Evolutionary conservation across 2,113 vertebrate species (phyloP).

Genomic region (Epinephelus cyanopodus): DNA sequence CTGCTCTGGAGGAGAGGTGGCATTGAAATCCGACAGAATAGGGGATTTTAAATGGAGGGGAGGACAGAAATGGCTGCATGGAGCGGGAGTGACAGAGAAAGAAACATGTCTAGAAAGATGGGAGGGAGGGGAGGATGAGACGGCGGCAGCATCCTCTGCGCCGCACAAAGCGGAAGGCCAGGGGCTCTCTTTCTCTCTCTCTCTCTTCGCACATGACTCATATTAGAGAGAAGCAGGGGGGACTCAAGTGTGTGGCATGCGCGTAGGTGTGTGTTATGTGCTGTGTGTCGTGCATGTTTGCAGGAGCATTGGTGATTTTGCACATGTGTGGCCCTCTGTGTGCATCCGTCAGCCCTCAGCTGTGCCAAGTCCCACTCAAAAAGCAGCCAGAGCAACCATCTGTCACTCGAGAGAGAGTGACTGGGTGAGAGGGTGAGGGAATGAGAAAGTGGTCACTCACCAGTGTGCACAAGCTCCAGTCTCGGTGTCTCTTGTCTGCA

Average conservation of each 20-base stretch:
- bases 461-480: conserved; percentile 5
- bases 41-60: conserved; percentile 58
- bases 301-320: background rate
- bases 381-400: conserved; percentile 67
- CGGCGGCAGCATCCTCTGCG: conserved; percentile 44
- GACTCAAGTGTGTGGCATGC: conserved; percentile 29
- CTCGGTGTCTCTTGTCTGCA: conserved; percentile 11
- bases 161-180: conserved; percentile 49
- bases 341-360: conserved; percentile 31
- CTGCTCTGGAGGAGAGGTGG: conserved; percentile 39
- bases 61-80: conserved; percentile 64
- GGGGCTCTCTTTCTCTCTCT: conserved; percentile 16
- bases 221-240: conserved; percentile 19
- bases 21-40: conserved; percentile 41
- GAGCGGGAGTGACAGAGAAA: conserved; percentile 59
- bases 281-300: conserved; percentile 13
- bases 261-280: conserved; percentile 31
- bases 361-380: conserved; percentile 59
- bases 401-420: conserved; percentile 52
- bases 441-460: conserved; percentile 44
- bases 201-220: conserved; percentile 37
- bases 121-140: conserved; percentile 40
- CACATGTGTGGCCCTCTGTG: conserved; percentile 7
- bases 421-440: conserved; percentile 48
- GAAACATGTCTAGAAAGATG: conserved; percentile 59